These are phyloP conservation scores for Malacosoma neustria DNA, from an alignment of 2,888 invertebrate species.

Conservation along the genomic window DNA sequence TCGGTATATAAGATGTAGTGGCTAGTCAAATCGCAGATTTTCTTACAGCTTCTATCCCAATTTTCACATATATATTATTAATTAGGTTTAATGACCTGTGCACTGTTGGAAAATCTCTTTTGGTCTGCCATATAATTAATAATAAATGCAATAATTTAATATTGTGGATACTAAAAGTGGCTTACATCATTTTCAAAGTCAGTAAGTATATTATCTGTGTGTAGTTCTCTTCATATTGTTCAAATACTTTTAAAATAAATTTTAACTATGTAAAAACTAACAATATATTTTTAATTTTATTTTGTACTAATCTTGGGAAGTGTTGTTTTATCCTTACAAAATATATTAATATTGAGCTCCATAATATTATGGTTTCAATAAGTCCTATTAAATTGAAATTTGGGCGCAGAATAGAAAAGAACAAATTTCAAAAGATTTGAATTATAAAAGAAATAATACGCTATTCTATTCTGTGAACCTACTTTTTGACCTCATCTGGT, in stretches of 20 bases:
- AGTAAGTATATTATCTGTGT: constrained; percentile 73
- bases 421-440: too few relatives aligned
- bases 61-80: constrained; percentile 65
- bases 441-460: too few relatives aligned
- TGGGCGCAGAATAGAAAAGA: neutral
- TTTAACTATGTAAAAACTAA: constrained; percentile 75
- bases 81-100: constrained; percentile 66
- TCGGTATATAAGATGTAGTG: constrained; percentile 71
- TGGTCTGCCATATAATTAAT: constrained; percentile 72
- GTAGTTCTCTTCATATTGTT: constrained; percentile 73
- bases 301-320: constrained; percentile 76
- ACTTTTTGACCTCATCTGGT: too few relatives aligned
- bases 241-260: constrained; percentile 71
- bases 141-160: constrained; percentile 70
- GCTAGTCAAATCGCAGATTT: constrained; percentile 74
- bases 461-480: too few relatives aligned
- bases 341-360: constrained; percentile 76
- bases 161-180: constrained; percentile 73
- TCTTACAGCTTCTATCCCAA: constrained; percentile 75
- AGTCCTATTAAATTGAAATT: constrained; percentile 18
- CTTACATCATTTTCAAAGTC: constrained; percentile 72
- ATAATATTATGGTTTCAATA: constrained; percentile 68
- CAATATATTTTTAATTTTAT: constrained; percentile 75
- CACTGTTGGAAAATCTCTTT: constrained; percentile 76
- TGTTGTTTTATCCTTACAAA: constrained; percentile 76